Base-by-base conservation (phyloP, 2,797 vertebrate species). In the Micropoecilia bifurca region DNA sequence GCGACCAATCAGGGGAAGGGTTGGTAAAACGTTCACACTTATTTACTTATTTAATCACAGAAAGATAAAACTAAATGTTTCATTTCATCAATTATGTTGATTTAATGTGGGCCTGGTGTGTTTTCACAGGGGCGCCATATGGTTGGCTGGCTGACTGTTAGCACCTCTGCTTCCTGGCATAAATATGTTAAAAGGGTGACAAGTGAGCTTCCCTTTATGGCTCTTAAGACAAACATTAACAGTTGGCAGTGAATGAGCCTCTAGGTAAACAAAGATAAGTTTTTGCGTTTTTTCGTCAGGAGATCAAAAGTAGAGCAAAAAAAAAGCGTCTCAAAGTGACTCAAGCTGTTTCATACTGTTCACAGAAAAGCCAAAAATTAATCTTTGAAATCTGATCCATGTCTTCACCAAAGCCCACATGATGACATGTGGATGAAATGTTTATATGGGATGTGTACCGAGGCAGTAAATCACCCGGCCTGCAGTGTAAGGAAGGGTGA, bases 141-240 rank as follows among this genome's bases (percentile, higher is more conserved):
- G 82, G 91, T 75, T 16, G 71, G 76, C 39, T 83, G 81, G 80
- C 87, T 57, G 82, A 72, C 83, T 87, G 88, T 95, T 94, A 89
- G 87, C 92, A 80, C 92, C 90, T 53, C 78, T 50, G 87, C 84
- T 93, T 95, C 91, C 89, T 93, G 86, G 83, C 85, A 91, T 90
- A 91, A 92, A 93, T 90, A 88, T 91, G 94, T 93, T 92, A 91
- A 93, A 87, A 89, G 91, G 82, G 81, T 82, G 83, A 89, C 84
- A 91, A 87, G 78, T 89, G 76, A 90, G 88, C 90, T 92, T 92
- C 88, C 85, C 74, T 94, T 93, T 94, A 94, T 82, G 81, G 90
- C 88, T 88, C 85, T 89, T 85, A 90, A 91, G 83, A 93, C 91
- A 93, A 95, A 94, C 92, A 93, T 89, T 95, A 85, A 91, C 94